These are phyloP conservation scores for Bettongia penicillata DNA, from an alignment of 2,113 vertebrate genomes.

Conservation along the genomic window DNA sequence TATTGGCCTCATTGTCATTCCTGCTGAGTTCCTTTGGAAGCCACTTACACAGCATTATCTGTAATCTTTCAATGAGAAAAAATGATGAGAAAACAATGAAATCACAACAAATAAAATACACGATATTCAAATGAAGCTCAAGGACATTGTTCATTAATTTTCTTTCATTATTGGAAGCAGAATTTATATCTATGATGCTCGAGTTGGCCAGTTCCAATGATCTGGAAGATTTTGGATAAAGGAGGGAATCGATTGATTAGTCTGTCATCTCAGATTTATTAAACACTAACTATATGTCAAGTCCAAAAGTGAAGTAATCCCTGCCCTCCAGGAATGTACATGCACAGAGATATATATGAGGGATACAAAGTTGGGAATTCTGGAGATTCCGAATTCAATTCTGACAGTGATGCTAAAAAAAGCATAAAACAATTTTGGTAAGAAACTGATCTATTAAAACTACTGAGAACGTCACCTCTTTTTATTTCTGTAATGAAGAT, in stretches of 20 bases:
- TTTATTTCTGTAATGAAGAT: not conserved
- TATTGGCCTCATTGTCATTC: not conserved
- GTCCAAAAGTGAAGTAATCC: not conserved
- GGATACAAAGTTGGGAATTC: not conserved
- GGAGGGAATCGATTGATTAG: constrained; percentile 50
- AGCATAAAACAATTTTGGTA: not conserved
- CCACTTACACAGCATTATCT: constrained; percentile 29
- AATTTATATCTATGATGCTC: constrained; percentile 61
- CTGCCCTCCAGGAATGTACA: not conserved
- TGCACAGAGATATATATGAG: not conserved
- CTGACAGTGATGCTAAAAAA: not conserved
- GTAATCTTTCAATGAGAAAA: constrained; percentile 59
- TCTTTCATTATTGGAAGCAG: constrained; percentile 58
- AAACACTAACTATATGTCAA: not conserved
- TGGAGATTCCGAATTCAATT: not conserved
- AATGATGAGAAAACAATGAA: constrained; percentile 67
- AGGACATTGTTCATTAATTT: constrained; percentile 66
- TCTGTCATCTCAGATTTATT: not conserved
- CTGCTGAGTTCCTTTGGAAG: constrained; percentile 5
- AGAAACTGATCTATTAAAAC: not conserved
- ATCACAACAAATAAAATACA: constrained; percentile 55
- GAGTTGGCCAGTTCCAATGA: constrained; percentile 47
- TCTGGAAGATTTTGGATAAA: constrained; percentile 58
- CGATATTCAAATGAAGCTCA: constrained; percentile 66
- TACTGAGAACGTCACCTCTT: not conserved